Base-by-base conservation (phyloP, 2,797 vertebrate genomes). In the Rhodeus uyekii region DNA sequence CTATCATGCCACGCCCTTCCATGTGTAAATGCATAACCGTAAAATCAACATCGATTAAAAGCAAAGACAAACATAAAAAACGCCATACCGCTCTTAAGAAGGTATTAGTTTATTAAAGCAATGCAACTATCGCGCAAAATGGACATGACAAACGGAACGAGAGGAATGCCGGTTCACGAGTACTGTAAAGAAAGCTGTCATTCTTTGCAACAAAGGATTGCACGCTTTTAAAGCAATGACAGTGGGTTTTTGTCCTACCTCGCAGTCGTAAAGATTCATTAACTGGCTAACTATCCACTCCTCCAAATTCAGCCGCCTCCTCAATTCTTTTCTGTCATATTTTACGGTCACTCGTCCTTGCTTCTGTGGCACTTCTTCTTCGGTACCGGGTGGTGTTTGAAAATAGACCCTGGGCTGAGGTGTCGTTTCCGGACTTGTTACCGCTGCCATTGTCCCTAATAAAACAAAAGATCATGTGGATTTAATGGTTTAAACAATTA, bases 281-380 rank as follows among this genome's bases (percentile, higher is more conserved):
- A 96, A 93, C 91, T 96, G 96, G 88, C 95, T 95, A 90, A 96
- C 95, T 89, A 96, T 96, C 95, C 96, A 96, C 90, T 96, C 96
- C 88, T 96, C 96, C 91, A 96, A 89, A 88, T 94, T 95, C 16
- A 96, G 93, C 84, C 96, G 89, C 90, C 95, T 95, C 46, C 96
- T 92, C 88, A 96, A 94, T 92, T 96, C 96, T 86, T 96, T 96
- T 74, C 96, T 93, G 87, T 96, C 96, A 85, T 96, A 96, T 93
- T 96, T 96, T 86, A 96, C 95, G 22, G 96, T 96, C 91, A 96
- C 96, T 90, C 96, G 96, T 22, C 96, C 95, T 86, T 95, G 95
- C 83, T 96, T 95, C 73, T 95, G 95, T 87, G 92, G 87, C 84
- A 90, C 68, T 87, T 87, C 60, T 90, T 89, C 89, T 18, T 91